These are phyloP conservation scores for Spodoptera littoralis DNA, from an alignment of 2,888 invertebrate species.

Conservation along the genomic window DNA sequence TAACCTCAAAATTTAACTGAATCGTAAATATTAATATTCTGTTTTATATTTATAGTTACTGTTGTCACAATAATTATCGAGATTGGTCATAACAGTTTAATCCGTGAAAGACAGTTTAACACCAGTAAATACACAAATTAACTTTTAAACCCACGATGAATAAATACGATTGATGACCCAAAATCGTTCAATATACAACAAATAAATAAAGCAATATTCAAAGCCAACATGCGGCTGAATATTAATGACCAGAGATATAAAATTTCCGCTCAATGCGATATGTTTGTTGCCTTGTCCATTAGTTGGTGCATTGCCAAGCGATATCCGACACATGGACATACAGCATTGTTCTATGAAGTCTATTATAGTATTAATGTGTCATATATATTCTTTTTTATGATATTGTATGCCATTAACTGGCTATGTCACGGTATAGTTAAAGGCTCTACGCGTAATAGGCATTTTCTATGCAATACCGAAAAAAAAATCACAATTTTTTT, in stretches of 20 bases:
- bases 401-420: no score
- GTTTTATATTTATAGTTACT: constrained; percentile 8
- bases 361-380: constrained; percentile 39
- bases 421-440: no score
- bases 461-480: no score
- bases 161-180: constrained; percentile 20
- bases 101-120: no score
- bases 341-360: constrained; percentile 62
- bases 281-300: constrained; percentile 56
- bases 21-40: no score
- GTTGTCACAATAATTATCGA: neutral
- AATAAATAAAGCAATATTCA: constrained; percentile 41
- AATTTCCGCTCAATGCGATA: constrained; percentile 53
- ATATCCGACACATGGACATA: constrained; percentile 46
- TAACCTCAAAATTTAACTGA: no score
- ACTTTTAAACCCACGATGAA: neutral
- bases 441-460: no score
- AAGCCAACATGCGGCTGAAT: constrained; percentile 42
- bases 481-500: no score
- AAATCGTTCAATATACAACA: constrained; percentile 25
- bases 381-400: constrained; percentile 10
- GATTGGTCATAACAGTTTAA: no score
- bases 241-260: constrained; percentile 57
- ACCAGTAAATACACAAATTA: no score
- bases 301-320: constrained; percentile 64